Evolutionary conservation across 2,113 vertebrate genomes (phyloP).

Genomic region (Caloenas nicobarica): DNA sequence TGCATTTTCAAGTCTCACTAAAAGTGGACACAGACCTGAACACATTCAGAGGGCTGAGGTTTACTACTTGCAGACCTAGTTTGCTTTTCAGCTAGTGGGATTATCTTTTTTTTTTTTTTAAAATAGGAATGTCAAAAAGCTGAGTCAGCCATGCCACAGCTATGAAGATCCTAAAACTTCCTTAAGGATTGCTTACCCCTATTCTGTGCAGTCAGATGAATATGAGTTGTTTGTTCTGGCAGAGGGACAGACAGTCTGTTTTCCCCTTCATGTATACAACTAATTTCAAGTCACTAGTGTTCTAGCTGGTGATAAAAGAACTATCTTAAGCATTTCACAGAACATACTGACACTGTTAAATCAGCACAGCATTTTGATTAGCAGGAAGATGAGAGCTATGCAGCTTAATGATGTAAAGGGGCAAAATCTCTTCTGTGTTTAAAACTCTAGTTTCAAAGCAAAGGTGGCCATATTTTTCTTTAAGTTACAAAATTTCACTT

Average conservation of each 20-base stretch:
- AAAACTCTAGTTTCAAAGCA: background rate
- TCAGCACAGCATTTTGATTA: slow-evolving; percentile 53
- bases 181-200: slow-evolving; percentile 25
- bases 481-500: background rate
- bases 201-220: slow-evolving; percentile 31
- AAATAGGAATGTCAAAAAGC: background rate
- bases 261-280: slow-evolving; percentile 40
- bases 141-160: slow-evolving; percentile 41
- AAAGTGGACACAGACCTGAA: background rate
- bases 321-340: slow-evolving; percentile 58
- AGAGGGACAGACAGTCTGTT: slow-evolving; percentile 63
- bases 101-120: background rate
- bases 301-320: slow-evolving; percentile 58
- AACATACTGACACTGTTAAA: slow-evolving; percentile 61
- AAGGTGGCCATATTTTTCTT: background rate
- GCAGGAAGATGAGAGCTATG: slow-evolving; percentile 6
- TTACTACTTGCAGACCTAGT: background rate
- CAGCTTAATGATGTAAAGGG: slow-evolving; percentile 22
- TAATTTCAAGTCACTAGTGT: slow-evolving; percentile 53
- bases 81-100: background rate
- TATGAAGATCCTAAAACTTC: slow-evolving; percentile 18
- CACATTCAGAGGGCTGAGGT: background rate
- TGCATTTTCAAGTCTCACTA: background rate
- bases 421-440: background rate
- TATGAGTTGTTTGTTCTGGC: slow-evolving; percentile 65